Evolutionary conservation across 2,888 invertebrate genomes (phyloP).

Genomic region (Zaprionus bogoriensis): DNA sequence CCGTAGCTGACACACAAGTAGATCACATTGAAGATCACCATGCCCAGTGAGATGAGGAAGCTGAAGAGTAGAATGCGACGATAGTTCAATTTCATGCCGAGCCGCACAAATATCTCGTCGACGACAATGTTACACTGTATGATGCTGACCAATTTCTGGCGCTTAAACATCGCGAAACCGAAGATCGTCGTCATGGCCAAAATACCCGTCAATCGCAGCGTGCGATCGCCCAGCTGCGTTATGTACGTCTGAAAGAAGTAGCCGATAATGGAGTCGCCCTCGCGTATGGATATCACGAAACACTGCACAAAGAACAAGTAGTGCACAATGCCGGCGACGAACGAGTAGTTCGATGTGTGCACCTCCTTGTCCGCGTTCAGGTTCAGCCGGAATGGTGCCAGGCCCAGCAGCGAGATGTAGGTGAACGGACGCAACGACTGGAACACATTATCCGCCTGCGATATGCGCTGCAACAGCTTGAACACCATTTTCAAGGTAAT

Average conservation of each 20-base stretch:
- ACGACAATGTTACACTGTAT: conserved; percentile 76
- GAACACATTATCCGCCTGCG: conserved; percentile 80
- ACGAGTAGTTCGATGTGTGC: conserved; percentile 74
- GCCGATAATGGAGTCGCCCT: conserved; percentile 81
- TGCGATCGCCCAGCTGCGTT: conserved; percentile 79
- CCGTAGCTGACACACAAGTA: conserved; percentile 80
- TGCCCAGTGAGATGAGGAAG: conserved; percentile 74
- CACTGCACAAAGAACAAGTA: conserved; percentile 77
- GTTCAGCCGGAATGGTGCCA: conserved; percentile 79
- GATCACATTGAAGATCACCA: conserved; percentile 78
- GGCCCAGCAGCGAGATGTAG: conserved; percentile 78
- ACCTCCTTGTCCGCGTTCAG: conserved; percentile 77
- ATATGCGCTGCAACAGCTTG: conserved; percentile 74
- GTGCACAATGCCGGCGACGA: conserved; percentile 75
- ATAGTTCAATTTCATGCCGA: conserved; percentile 80
- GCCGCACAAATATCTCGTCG: conserved; percentile 76
- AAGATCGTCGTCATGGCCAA: conserved; percentile 81
- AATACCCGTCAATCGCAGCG: conserved; percentile 77
- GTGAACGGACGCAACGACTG: conserved; percentile 79
- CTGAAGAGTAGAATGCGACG: conserved; percentile 72
- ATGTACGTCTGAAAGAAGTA: conserved; percentile 82
- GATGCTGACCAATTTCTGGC: conserved; percentile 67
- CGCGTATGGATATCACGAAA: conserved; percentile 67
- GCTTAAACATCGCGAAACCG: conserved; percentile 75
- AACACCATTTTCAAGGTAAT: conserved; percentile 57